Base-by-base conservation (phyloP, 2,888 invertebrate genomes). In the Xestia ashworthii region DNA sequence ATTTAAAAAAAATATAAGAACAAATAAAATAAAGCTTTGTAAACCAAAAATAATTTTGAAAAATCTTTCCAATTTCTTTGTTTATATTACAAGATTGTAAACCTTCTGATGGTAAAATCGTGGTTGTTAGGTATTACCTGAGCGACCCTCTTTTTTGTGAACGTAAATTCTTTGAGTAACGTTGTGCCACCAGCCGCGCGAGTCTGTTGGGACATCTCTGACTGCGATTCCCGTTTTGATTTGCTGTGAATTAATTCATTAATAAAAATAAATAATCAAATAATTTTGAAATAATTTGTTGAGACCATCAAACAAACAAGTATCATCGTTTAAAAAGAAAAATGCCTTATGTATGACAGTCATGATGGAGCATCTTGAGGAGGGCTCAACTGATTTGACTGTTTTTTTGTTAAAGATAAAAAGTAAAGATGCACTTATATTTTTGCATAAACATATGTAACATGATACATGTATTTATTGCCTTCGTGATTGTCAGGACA, bases 111-210 rank as follows among this genome's bases (percentile, higher is more conserved):
- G n/a, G 14, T 25, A 44, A 65, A 65, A 65, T 44, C 8, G 65
- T 44, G n/a, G n/a, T 65, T 14, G 44, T 65, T 44, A 25, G 4
- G 14, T 50, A 50, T 81, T 84, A 95, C 95, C 95, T 94, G 32
- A 91, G 85, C 1, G 93, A 89, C n/a, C 95, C 95, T 71, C 96
- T 95, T 91, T 98, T 98, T 81, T 97, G 97, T 12, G 98, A 97
- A 81, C 97, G 97, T 71, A 97, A 95, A 60, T 98, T 95, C 75
- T 98, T 98, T 67, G 97, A 97, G 71, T 98, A 97, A 75, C 98
- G 98, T 82, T 98, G 97, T 5, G 98, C 98, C 76, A 98, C 98
- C 70, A 98, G 94, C 85, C 98, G 98, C 38, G 98, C 98, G 89
- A 98, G 97, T 82, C 98, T 97, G 93, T 98, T 98, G 0, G 97